These are phyloP conservation scores for Drosophila oshimai DNA, from an alignment of 1,140 invertebrate genomes.

Conservation along the genomic window DNA sequence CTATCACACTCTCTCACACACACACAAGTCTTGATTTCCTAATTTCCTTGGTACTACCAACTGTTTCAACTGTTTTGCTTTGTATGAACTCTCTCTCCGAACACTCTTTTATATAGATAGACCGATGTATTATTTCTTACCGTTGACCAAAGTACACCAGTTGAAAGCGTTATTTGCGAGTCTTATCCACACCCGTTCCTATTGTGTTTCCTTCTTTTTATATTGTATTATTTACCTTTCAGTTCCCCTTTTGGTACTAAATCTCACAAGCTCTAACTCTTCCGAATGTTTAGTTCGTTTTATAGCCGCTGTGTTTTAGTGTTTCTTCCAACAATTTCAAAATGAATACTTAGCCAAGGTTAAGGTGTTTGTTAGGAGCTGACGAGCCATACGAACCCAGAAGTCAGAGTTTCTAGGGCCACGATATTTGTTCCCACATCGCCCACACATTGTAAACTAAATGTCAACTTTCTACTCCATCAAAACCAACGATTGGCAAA, in stretches of 20 bases:
- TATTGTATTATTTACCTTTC: constrained; percentile 1
- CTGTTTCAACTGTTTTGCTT: constrained; percentile 34
- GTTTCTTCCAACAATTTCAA: constrained; percentile 25
- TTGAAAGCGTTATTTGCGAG: constrained; percentile 49
- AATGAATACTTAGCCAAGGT: constrained; percentile 16
- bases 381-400: constrained; percentile 23
- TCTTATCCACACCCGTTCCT: constrained; percentile 14
- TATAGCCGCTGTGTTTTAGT: constrained; percentile 40
- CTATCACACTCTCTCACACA: constrained; percentile 15
- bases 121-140: constrained; percentile 30
- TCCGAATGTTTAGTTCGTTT: constrained; percentile 38
- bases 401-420: constrained; percentile 17
- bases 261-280: constrained; percentile 28
- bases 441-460: constrained; percentile 42
- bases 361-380: constrained; percentile 24
- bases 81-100: constrained; percentile 21
- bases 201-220: constrained; percentile 2
- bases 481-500: constrained; percentile 46
- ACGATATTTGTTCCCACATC: constrained; percentile 5
- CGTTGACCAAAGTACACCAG: constrained; percentile 46
- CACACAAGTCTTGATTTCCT: constrained; percentile 36
- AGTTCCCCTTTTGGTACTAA: constrained; percentile 20
- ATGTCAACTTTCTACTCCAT: constrained; percentile 27
- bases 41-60: constrained; percentile 18
- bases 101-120: constrained; percentile 21